A percentile compares a stretch with the other conserved stretches of the same genome.
Conservation (phyloP, 1,140 invertebrate genomes). For the Meteorus sp. region DNA sequence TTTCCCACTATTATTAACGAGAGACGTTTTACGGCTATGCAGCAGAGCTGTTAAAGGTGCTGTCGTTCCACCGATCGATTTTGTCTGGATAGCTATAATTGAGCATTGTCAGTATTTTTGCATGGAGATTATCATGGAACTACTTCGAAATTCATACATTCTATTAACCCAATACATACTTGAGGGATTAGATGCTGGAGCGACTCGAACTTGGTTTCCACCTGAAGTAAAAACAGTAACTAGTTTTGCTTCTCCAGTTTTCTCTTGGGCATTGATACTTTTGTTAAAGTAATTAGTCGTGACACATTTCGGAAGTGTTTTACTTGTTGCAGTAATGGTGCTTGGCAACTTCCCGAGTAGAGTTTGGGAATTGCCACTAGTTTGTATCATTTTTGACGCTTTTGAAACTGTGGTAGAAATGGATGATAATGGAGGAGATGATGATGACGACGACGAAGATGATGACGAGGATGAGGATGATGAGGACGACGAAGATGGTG, state of each 20-base stretch:
- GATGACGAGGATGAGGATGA: slow-evolving; percentile 19
- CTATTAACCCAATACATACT: slow-evolving; percentile 24
- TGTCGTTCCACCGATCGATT: slow-evolving; percentile 26
- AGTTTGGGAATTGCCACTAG: slow-evolving; percentile 17
- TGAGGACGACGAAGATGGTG: background rate
- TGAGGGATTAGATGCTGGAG: slow-evolving; percentile 25
- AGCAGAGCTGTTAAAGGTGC: slow-evolving; percentile 39
- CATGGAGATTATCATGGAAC: too few relatives aligned
- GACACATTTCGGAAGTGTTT: slow-evolving; percentile 39
- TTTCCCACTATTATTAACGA: slow-evolving; percentile 25
- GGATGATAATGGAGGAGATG: background rate
- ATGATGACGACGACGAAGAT: slow-evolving; percentile 9
- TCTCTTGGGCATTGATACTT: slow-evolving; percentile 35
- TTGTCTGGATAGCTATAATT: slow-evolving; percentile 31
- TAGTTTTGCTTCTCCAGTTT: slow-evolving; percentile 38
- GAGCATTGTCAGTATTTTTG: too few relatives aligned
- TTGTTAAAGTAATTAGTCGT: slow-evolving; percentile 41
- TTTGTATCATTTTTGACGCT: slow-evolving; percentile 24
- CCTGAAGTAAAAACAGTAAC: slow-evolving; percentile 37
- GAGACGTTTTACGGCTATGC: slow-evolving; percentile 40
- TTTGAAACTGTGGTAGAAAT: too few relatives aligned
- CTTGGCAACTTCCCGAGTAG: slow-evolving; percentile 44
- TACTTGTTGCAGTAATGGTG: slow-evolving; percentile 40
- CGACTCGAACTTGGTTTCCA: slow-evolving; percentile 37
- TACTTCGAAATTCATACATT: slow-evolving; percentile 6